phyloP scores from a whole-genome alignment of 2,113 vertebrate genomes.

The Pachypanchax playfairii region DNA sequence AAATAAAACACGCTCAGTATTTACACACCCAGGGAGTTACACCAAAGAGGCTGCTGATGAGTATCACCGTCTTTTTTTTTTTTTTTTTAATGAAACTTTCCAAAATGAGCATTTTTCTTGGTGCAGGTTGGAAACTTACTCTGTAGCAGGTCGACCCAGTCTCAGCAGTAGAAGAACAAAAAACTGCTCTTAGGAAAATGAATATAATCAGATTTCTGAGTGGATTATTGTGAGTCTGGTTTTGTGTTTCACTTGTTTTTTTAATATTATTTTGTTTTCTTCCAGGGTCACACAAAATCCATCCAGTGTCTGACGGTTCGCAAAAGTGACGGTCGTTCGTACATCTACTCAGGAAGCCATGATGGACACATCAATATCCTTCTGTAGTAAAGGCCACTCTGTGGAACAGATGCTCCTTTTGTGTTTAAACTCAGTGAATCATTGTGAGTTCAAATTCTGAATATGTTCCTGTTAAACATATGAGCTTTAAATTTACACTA shows the following conservation, averaged over 20 bases:
- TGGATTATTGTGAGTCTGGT: not conserved
- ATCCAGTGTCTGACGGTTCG: conserved; percentile 94
- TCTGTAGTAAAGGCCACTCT: conserved; percentile 35
- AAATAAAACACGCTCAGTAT: not conserved
- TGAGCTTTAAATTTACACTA: too few species aligned
- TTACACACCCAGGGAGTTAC: not conserved
- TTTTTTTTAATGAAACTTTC: too few species aligned
- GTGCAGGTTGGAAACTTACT: too few species aligned
- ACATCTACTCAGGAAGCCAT: conserved; percentile 94
- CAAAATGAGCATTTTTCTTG: too few species aligned
- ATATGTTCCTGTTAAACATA: too few species aligned
- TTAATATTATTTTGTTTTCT: conserved; percentile 15
- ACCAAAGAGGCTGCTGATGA: not conserved
- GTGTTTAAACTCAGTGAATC: not conserved
- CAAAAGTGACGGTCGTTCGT: conserved; percentile 81
- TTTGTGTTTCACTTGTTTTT: not conserved
- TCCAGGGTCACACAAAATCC: conserved; percentile 94
- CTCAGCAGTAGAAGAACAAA: not conserved
- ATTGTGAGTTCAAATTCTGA: too few species aligned
- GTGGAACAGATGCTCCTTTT: not conserved
- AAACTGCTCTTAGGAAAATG: not conserved
- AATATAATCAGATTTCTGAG: not conserved
- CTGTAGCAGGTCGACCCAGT: not conserved
- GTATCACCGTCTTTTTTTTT: too few species aligned
- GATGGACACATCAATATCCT: conserved; percentile 99